Percentiles rank a stretch among this genome's conserved stretches.
These are phyloP conservation scores for Suillia variegata DNA, from an alignment of 2,888 invertebrate genomes.

Conservation along the genomic window DNA sequence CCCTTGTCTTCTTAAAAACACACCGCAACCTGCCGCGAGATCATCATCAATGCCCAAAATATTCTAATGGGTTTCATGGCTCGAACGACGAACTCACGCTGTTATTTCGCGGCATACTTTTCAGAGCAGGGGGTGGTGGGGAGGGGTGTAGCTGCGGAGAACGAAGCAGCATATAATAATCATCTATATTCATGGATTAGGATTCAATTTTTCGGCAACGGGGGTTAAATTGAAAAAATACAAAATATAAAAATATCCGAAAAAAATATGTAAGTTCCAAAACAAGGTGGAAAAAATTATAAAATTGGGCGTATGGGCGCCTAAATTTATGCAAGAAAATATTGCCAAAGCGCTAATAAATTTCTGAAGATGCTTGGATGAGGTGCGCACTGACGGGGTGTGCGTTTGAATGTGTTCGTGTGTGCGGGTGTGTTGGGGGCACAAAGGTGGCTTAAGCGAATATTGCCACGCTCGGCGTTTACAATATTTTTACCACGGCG, in stretches of 20 bases:
- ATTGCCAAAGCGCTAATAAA: slow-evolving; percentile 59
- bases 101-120: slow-evolving; percentile 6
- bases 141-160: slow-evolving; percentile 1
- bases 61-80: slow-evolving; percentile 48
- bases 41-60: slow-evolving; percentile 21
- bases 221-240: slow-evolving; percentile 47
- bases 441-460: slow-evolving; percentile 16
- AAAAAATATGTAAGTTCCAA: slow-evolving; percentile 16
- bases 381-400: neutral
- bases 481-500: slow-evolving; percentile 22
- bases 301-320: neutral
- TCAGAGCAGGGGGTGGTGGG: neutral
- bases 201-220: slow-evolving; percentile 60
- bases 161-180: slow-evolving; percentile 55
- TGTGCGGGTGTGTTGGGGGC: slow-evolving; percentile 13
- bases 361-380: slow-evolving; percentile 30
- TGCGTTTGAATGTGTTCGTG: too few species aligned
- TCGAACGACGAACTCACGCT: slow-evolving; percentile 33
- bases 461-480: slow-evolving; percentile 25
- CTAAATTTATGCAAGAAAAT: slow-evolving; percentile 54
- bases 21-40: neutral
- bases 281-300: slow-evolving; percentile 5
- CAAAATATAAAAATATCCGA: slow-evolving; percentile 3
- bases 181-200: slow-evolving; percentile 63
- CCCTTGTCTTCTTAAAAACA: too few species aligned